A percentile compares a stretch with the other conserved stretches of the same genome.
These are phyloP conservation scores for Calcarius ornatus DNA, from an alignment of 2,113 vertebrate species.

Conservation along the genomic window DNA sequence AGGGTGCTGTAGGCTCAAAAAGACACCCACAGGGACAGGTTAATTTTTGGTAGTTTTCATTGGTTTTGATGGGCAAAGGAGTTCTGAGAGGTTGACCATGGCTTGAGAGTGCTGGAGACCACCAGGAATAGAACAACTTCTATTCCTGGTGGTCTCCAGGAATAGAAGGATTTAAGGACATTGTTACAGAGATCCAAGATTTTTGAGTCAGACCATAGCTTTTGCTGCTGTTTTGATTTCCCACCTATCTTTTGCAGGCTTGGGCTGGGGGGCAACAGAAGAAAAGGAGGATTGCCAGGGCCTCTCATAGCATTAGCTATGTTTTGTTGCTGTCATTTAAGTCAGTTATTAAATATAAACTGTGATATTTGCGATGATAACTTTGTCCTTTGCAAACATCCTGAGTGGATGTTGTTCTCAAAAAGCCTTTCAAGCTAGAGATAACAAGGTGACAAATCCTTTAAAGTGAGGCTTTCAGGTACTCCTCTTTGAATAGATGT, in stretches of 20 bases:
- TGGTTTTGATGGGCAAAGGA: background rate
- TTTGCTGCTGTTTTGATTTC: background rate
- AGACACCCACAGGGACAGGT: background rate
- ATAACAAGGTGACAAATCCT: constrained; percentile 33
- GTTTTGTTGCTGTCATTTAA: background rate
- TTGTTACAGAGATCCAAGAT: background rate
- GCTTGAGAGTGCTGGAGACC: background rate
- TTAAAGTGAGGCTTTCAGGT: constrained; percentile 16
- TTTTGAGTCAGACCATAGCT: background rate
- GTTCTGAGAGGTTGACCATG: background rate
- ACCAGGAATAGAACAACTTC: background rate
- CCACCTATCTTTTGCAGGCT: background rate
- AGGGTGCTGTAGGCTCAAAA: background rate
- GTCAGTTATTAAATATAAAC: background rate
- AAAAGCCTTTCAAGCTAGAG: background rate
- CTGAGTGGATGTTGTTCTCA: background rate
- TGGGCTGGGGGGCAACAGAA: background rate
- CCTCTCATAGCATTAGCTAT: background rate
- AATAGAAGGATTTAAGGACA: too few relatives aligned
- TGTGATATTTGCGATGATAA: background rate
- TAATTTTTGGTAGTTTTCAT: background rate
- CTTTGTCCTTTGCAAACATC: background rate
- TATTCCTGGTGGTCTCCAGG: too few relatives aligned
- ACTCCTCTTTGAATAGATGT: background rate
- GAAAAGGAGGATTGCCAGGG: background rate